Evolutionary conservation across 2,113 vertebrate species (phyloP), one percentile per base, ranked within the genome.

Genomic region (Hemicordylus capensis): DNA sequence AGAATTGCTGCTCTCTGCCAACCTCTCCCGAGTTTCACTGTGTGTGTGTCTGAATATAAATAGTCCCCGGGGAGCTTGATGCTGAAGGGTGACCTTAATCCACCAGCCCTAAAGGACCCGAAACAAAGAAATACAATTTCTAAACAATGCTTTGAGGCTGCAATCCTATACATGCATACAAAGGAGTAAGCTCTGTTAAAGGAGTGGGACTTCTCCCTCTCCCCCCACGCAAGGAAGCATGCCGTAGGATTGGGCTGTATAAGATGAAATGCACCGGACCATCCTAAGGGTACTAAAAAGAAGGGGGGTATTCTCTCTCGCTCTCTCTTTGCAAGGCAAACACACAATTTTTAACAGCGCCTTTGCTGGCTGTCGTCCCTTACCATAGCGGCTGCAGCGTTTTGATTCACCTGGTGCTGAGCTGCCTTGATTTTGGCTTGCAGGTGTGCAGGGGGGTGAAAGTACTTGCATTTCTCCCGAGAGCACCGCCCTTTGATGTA

Each of bases 401-500:
- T 98, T 94, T 99, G 98, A 96, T 97, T 98, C 95, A 97, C 97
- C 95, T 99, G 98, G 96, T 99, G 98, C 96, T 99, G 98, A 86
- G 97, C 95, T 90, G 98, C 98, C 96, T 98, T 99, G 94, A 99
- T 98, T 96, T 98, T 97, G 96, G 98, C 98, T 97, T 99, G 99
- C 96, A 99, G 94, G 96, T 99, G 98, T 82, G 98, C 96, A 85
- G 99, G 98, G 70, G 99, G 98, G 93, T 99, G 99, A 95, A 99
- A 99, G 95, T 99, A 99, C 93, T 99, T 99, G 99, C 99, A 99
- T 97, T 98, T 99, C 97, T 99, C 99, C 87, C 99, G 94, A 92
- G 97, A 97, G 96, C 99, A 99, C 91, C 98, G 98, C 80, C 99
- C 98, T 97, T 99, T 99, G 95, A 99, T 98, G 96, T 98, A 99